Conservation (phyloP, 2,888 invertebrate genomes). For the Antitype chi region DNA sequence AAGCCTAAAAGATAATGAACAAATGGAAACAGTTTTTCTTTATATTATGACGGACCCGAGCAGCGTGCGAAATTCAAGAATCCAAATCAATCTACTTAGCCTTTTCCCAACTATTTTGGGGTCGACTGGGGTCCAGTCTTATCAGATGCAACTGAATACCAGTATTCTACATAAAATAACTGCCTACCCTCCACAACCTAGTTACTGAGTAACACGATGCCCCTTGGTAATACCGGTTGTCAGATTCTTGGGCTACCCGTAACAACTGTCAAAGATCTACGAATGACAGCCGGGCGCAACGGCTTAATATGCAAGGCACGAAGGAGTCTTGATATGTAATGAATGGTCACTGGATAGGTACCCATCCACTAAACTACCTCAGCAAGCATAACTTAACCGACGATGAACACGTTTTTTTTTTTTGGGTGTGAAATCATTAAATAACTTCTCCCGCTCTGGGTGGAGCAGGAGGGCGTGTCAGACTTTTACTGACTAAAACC, state of each 20-base stretch:
- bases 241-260: neutral
- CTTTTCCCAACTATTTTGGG: neutral
- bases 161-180: neutral
- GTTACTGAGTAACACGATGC: neutral
- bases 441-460: no score
- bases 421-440: no score
- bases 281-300: neutral
- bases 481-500: no score
- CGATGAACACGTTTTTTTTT: no score
- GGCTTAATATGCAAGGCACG: neutral
- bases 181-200: neutral
- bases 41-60: no score
- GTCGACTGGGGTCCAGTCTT: neutral
- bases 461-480: no score
- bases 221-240: neutral
- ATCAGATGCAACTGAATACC: neutral
- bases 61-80: neutral
- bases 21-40: no score
- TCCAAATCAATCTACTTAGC: neutral
- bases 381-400: neutral
- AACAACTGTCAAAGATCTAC: neutral
- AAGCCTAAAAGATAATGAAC: no score
- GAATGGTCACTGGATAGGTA: neutral
- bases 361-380: neutral
- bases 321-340: neutral